These are phyloP conservation scores for Agrochola circellaris DNA, from an alignment of 2,888 invertebrate genomes.

Conservation along the genomic window DNA sequence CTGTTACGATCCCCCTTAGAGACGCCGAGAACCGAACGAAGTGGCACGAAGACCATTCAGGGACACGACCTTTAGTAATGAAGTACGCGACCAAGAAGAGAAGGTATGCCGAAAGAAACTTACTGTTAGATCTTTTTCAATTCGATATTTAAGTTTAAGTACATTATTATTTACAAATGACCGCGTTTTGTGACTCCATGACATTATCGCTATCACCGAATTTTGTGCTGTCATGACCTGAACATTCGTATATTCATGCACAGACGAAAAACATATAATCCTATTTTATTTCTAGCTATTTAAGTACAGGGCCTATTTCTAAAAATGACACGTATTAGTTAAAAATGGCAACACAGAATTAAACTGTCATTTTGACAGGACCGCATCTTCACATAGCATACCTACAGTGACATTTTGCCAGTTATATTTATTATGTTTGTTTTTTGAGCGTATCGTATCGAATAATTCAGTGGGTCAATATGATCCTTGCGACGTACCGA, in stretches of 20 bases:
- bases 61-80: too few relatives aligned
- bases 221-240: constrained; percentile 19
- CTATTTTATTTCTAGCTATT: constrained; percentile 21
- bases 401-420: background rate
- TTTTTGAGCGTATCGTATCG: background rate
- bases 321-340: constrained; percentile 23
- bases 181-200: constrained; percentile 4
- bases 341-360: constrained; percentile 15
- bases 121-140: background rate
- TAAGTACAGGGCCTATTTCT: constrained; percentile 42
- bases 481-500: constrained; percentile 72
- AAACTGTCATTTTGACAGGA: constrained; percentile 19
- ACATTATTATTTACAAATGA: background rate
- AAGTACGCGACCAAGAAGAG: too few relatives aligned
- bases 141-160: background rate
- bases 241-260: constrained; percentile 28
- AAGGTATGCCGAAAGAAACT: background rate
- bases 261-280: background rate
- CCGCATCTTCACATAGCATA: background rate
- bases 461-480: background rate
- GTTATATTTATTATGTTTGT: background rate
- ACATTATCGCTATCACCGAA: constrained; percentile 32
- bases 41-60: too few relatives aligned
- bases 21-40: too few relatives aligned
- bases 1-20: too few relatives aligned